Percentiles rank a stretch among this genome's conserved stretches.
Conservation (phyloP, 1,140 invertebrate species). For the Apis laboriosa region DNA sequence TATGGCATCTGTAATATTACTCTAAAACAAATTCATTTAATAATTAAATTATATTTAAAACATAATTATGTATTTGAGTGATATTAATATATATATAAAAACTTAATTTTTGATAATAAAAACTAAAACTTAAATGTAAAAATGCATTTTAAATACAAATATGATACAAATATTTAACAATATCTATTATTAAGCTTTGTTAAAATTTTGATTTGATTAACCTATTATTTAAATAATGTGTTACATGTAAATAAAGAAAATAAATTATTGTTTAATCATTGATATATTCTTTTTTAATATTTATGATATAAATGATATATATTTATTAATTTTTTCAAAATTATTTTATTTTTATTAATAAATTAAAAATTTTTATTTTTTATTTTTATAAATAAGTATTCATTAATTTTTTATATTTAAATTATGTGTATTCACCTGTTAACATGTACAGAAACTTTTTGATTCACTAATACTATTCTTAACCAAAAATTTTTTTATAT, state of each 20-base stretch:
- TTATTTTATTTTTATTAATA: neutral
- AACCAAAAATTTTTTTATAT: neutral
- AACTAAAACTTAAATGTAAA: neutral
- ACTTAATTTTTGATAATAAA: neutral
- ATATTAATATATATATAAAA: neutral
- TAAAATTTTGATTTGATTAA: neutral
- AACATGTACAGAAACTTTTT: conserved; percentile 7
- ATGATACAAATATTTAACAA: neutral
- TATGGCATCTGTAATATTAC: conserved; percentile 86
- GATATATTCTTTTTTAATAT: neutral
- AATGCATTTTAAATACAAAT: neutral
- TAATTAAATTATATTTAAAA: neutral
- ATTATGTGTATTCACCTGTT: conserved; percentile 26
- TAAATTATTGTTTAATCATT: neutral
- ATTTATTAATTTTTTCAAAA: neutral
- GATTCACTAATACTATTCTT: neutral
- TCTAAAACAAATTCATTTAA: conserved; percentile 62
- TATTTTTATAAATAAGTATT: neutral
- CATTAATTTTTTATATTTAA: neutral
- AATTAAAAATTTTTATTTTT: neutral
- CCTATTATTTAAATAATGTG: neutral
- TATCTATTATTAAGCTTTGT: neutral
- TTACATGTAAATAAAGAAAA: neutral
- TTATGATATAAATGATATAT: neutral
- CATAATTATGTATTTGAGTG: neutral